phyloP scores from a whole-genome alignment of 2,888 invertebrate genomes.

The Notodonta ziczac region DNA sequence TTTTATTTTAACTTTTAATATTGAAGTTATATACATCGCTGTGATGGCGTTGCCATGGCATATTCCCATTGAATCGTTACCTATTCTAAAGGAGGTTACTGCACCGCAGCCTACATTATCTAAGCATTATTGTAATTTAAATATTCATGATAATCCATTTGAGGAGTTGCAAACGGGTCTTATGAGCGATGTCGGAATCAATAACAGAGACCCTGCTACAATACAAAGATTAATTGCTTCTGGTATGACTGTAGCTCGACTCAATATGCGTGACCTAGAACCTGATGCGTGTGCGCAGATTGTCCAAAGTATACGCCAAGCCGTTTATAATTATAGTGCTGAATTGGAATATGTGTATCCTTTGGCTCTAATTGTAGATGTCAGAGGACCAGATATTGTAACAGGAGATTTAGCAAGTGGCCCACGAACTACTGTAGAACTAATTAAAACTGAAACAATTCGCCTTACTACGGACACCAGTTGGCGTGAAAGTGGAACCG shows the following conservation, averaged over 20 bases:
- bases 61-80: conserved; percentile 66
- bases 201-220: conserved; percentile 64
- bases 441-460: conserved; percentile 64
- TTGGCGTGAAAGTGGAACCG: conserved; percentile 82
- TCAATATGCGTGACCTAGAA: conserved; percentile 73
- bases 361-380: conserved; percentile 72
- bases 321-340: conserved; percentile 77
- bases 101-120: conserved; percentile 54
- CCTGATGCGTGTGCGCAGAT: conserved; percentile 72
- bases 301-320: conserved; percentile 75
- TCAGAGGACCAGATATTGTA: conserved; percentile 70
- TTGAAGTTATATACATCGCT: background rate
- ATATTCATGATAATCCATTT: conserved; percentile 66
- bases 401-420: conserved; percentile 75
- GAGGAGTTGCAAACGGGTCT: conserved; percentile 76
- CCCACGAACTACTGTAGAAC: conserved; percentile 61
- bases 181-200: conserved; percentile 75
- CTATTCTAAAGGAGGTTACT: conserved; percentile 35
- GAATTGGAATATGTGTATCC: conserved; percentile 79
- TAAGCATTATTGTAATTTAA: conserved; percentile 68
- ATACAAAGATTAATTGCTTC: conserved; percentile 75
- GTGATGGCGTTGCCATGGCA: conserved; percentile 76
- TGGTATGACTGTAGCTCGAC: conserved; percentile 76
- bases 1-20: background rate
- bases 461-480: conserved; percentile 79